Evolutionary conservation across 1,140 invertebrate species (phyloP).

Genomic region (Protaetia brevitarsis): DNA sequence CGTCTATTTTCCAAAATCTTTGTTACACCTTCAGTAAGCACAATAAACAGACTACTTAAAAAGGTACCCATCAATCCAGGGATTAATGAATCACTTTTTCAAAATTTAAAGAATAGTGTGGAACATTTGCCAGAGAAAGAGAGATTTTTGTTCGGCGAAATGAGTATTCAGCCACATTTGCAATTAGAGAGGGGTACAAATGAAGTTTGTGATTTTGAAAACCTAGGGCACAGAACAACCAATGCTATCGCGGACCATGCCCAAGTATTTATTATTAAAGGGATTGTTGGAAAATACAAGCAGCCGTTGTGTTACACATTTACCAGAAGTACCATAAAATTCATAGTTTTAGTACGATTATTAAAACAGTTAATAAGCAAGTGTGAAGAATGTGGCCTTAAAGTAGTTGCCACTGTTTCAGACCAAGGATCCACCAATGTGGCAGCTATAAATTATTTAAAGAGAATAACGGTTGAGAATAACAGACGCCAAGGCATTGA

Average conservation of each 20-base stretch:
- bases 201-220: constrained; percentile 31
- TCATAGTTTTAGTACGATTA: constrained; percentile 26
- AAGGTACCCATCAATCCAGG: not conserved
- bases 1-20: not conserved
- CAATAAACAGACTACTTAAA: not conserved
- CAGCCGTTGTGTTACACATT: constrained; percentile 36
- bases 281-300: constrained; percentile 39
- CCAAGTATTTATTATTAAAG: constrained; percentile 42
- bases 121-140: not conserved
- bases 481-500: not conserved
- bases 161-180: not conserved
- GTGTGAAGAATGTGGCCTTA: constrained; percentile 34
- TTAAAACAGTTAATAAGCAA: constrained; percentile 32
- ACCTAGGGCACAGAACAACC: constrained; percentile 30
- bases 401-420: constrained; percentile 39
- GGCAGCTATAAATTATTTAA: constrained; percentile 35
- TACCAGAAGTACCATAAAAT: constrained; percentile 32
- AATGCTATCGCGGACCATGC: constrained; percentile 38
- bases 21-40: not conserved
- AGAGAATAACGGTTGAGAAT: not conserved
- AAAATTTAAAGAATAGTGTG: not conserved
- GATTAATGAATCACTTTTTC: not conserved
- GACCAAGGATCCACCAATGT: constrained; percentile 39
- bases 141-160: not conserved
- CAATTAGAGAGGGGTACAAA: not conserved